phyloP scores from a whole-genome alignment of 2,797 vertebrate genomes.

The Syncerus caffer region DNA sequence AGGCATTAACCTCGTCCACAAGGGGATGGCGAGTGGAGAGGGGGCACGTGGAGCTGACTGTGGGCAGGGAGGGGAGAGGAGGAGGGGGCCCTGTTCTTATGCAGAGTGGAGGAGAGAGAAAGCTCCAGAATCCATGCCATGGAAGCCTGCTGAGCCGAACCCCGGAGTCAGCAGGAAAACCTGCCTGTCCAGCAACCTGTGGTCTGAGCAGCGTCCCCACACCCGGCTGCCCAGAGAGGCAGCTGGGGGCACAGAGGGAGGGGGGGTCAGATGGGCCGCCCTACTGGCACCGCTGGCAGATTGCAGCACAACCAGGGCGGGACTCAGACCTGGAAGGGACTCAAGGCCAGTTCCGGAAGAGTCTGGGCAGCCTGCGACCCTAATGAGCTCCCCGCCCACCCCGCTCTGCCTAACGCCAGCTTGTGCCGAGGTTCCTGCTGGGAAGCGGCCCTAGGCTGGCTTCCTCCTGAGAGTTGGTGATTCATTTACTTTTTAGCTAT shows the following conservation, averaged over 20 bases:
- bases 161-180: constrained; percentile 35
- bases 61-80: rapidly evolving
- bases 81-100: neutral
- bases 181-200: neutral
- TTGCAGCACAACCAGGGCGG: neutral
- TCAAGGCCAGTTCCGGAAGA: neutral
- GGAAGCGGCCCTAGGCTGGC: rapidly evolving
- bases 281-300: neutral
- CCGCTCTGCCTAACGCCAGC: neutral
- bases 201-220: neutral
- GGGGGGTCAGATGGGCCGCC: neutral
- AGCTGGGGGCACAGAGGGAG: too few relatives aligned
- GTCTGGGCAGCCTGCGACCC: neutral
- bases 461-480: neutral
- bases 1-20: neutral
- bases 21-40: neutral
- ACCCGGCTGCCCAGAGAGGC: neutral
- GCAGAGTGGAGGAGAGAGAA: neutral
- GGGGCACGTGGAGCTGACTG: neutral
- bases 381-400: neutral
- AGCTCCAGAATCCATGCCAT: neutral
- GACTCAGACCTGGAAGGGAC: neutral
- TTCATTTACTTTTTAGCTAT: neutral
- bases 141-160: neutral
- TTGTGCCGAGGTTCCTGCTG: neutral